phyloP scores from a whole-genome alignment of 2,113 vertebrate species.

The Cryptotis parvus region DNA sequence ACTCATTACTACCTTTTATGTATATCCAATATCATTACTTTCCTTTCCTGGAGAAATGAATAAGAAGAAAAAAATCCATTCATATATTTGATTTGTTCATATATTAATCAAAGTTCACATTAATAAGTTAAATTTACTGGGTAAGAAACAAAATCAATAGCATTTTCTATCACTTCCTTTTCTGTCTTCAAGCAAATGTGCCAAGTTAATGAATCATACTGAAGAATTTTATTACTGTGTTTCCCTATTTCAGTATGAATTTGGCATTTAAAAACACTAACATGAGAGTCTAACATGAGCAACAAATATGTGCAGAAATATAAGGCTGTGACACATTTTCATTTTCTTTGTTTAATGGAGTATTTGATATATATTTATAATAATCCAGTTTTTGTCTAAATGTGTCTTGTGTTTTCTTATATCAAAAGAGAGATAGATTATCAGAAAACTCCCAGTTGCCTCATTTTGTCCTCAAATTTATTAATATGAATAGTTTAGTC shows the following conservation, averaged over 20 bases:
- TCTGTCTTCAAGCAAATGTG: neutral
- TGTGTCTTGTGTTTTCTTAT: neutral
- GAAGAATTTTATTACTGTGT: neutral
- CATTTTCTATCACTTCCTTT: conserved; percentile 19
- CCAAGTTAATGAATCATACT: neutral
- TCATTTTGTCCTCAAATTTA: neutral
- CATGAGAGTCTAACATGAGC: neutral
- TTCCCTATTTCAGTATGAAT: neutral
- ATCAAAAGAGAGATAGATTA: neutral
- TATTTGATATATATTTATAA: neutral
- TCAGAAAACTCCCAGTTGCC: neutral
- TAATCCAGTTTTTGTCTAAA: neutral
- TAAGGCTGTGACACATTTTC: neutral
- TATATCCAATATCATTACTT: neutral
- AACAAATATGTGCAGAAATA: neutral
- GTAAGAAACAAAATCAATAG: conserved; percentile 37
- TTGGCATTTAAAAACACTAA: neutral
- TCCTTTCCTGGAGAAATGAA: neutral
- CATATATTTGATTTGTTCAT: conserved; percentile 16
- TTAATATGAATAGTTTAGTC: neutral
- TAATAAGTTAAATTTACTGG: conserved; percentile 45
- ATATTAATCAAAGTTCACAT: conserved; percentile 12
- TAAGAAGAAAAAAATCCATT: conserved; percentile 30
- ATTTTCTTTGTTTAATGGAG: neutral
- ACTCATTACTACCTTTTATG: neutral